Conservation (phyloP, 2,888 invertebrate genomes). For the Aphodius sticticus region DNA sequence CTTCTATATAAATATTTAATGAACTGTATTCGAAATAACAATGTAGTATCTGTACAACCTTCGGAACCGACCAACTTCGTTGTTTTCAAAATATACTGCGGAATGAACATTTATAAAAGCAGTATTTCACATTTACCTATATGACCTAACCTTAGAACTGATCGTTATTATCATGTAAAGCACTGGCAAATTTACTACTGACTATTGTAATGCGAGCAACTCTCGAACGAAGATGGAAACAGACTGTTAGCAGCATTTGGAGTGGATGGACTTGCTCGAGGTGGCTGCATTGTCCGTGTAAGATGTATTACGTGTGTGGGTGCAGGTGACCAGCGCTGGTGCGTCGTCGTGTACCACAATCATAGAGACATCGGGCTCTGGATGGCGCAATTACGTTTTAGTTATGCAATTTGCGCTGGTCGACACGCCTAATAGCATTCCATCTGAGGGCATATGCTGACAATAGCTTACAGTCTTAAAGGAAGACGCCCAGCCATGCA, state of each 20-base stretch:
- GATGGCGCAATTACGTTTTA: slow-evolving; percentile 4
- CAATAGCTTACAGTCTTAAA: background rate
- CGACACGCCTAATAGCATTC: background rate
- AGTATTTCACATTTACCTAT: background rate
- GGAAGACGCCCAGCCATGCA: background rate
- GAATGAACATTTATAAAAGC: too few relatives aligned
- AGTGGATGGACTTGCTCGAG: background rate
- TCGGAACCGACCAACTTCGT: too few relatives aligned
- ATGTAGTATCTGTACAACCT: too few relatives aligned
- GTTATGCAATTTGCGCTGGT: slow-evolving; percentile 4
- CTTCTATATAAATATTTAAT: too few relatives aligned
- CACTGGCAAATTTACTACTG: background rate
- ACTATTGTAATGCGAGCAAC: background rate
- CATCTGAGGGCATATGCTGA: background rate
- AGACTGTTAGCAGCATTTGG: background rate
- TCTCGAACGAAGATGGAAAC: background rate
- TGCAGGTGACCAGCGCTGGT: background rate
- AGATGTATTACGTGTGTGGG: background rate
- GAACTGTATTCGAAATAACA: too few relatives aligned
- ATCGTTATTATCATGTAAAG: background rate
- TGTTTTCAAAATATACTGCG: too few relatives aligned
- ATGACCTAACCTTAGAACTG: background rate
- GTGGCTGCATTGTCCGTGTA: slow-evolving; percentile 4
- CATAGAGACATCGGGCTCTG: background rate
- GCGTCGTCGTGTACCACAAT: background rate